Base-by-base conservation (phyloP, 1,140 invertebrate species). In the Heliothis virescens region DNA sequence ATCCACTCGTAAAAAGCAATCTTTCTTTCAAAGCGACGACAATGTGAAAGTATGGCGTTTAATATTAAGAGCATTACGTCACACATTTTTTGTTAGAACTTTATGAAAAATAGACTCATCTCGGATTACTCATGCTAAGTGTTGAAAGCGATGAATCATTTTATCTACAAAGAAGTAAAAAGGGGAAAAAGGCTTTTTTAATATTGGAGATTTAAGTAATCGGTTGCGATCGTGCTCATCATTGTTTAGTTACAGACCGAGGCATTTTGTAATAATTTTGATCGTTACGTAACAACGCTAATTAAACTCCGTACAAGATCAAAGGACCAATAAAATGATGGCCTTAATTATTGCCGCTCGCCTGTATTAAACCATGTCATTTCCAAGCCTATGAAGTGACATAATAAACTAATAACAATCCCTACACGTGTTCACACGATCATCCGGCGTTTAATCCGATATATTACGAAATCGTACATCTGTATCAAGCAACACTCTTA, bases 1-100 rank as follows among this genome's bases (percentile, higher is more conserved):
- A 83, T 85, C 86, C 82, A 86, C 79, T 83, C 73, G 71, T 79
- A 69, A 81, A 85, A 83, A 76, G 85, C 80, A 81, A 86, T 86
- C 81, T 87, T 87, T 87, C 85, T 88, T 86, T 84, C 83, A 83
- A 85, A 57, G 34, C 75, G 75, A 80, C 76, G 55, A 80, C 76
- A 77, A 85, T 83, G 84, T 84, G 82, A 86, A 86, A 82, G 84
- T 80, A 79, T 80, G 80, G 75, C 77, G 65, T 81, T 84, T 73
- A 81, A 80, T 79, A 81, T 81, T 59, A 65, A 60, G 59, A 72
- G 55, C 50, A 63, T 84, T 81, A 79, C 83, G 67, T 80, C 81
- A 83, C 47, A 74, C 63, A 59, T 47, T 83, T 78, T 81, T 81
- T 81, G 71, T 79, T 57, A 53, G 57, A 65, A 71, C 63, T 69